Conservation (phyloP, 2,797 vertebrate species). For the Melanotaenia nigrans region DNA sequence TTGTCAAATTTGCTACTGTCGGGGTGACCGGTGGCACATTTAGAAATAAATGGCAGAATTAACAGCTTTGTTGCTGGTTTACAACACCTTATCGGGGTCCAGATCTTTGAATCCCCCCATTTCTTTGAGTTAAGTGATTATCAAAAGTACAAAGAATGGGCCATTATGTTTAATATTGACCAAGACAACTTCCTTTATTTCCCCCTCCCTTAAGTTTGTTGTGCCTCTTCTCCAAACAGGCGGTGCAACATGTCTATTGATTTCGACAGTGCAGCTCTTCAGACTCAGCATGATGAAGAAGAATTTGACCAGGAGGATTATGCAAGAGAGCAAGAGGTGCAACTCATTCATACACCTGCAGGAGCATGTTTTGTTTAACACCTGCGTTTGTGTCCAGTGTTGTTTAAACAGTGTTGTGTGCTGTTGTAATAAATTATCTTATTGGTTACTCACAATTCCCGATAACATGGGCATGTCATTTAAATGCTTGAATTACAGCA, state of each 20-base stretch:
- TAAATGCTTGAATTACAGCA: too few relatives aligned
- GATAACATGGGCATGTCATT: too few relatives aligned
- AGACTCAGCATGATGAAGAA: constrained; percentile 92
- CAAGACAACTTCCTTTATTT: neutral
- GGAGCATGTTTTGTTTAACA: neutral
- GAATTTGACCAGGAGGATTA: constrained; percentile 95
- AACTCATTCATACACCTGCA: neutral
- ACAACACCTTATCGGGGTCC: neutral
- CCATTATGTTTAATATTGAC: neutral
- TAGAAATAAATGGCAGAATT: neutral
- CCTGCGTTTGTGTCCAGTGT: neutral
- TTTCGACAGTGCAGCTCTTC: constrained; percentile 91
- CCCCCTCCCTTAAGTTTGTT: constrained; percentile 1
- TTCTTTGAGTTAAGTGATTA: neutral
- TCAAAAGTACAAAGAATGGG: neutral
- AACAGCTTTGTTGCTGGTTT: neutral
- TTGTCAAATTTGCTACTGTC: neutral
- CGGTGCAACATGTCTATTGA: constrained; percentile 90
- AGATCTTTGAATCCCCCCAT: neutral
- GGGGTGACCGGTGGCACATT: neutral
- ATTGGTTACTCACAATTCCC: too few relatives aligned
- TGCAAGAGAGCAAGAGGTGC: constrained; percentile 94
- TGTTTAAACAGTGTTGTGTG: too few relatives aligned
- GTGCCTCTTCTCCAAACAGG: constrained; percentile 1
- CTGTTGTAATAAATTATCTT: too few relatives aligned